Base-by-base conservation (phyloP, 2,797 vertebrate genomes). In the Takifugu rubripes region DNA sequence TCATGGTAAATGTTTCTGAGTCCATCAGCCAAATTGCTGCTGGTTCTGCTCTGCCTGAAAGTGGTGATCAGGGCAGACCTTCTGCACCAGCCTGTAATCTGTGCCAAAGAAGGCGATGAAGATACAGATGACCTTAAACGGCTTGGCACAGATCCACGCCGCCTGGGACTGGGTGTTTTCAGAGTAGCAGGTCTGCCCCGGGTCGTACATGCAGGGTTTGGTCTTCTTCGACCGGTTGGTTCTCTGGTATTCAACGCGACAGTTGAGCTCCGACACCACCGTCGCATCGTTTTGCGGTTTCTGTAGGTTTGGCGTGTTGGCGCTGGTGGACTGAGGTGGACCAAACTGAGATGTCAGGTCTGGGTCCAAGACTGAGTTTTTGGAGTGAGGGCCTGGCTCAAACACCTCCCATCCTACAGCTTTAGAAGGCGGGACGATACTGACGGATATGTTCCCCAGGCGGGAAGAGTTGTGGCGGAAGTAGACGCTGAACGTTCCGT, bases 41-140 rank as follows among this genome's bases (percentile, higher is more conserved):
- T 87, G 85, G 72, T 76, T 81, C 61, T 79, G 81, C 60, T 96
- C 94, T 0, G 91, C 92, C 88, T 96, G 95, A 88, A 94, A 96
- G 86, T 97, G 96, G 84, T 96, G 95, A 74, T 98, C 96, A 1
- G 96, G 96, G 61, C 96, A 99, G 69, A 99, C 93, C 74, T 98
- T 98, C 88, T 98, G 96, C 75, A 98, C 94, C 82, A 98, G 92
- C 89, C 95, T 95, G 89, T 99, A 99, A 81, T 99, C 94, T 14
- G 94, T 93, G 68, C 96, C 96, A 64, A 94, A 95, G 91, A 99
- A 99, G 68, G 94, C 94, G 62, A 98, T 94, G 84, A 97, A 98
- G 87, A 99, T 95, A 82, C 96, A 99, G 80, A 99, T 98, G 77
- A 99, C 95, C 82, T 98, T 98, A 78, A 98, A 98, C 58, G 96